These are phyloP conservation scores for Drosophila sp. DNA, from an alignment of 1,140 invertebrate species.

Conservation along the genomic window DNA sequence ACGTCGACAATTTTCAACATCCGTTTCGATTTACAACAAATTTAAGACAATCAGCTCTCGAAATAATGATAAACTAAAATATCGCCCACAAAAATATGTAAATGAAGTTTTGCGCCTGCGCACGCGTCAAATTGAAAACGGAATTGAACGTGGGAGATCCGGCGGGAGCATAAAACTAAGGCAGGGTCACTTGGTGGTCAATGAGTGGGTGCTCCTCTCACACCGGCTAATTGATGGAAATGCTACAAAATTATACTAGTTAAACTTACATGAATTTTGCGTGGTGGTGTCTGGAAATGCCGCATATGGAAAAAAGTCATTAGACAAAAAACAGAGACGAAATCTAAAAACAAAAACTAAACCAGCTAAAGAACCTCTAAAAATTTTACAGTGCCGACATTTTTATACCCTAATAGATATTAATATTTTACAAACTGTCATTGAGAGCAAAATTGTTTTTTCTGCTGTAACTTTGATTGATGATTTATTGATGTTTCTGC, in stretches of 20 bases:
- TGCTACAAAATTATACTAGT: conserved; percentile 31
- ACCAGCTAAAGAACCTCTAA: no score
- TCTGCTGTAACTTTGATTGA: no score
- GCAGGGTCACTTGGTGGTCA: conserved; percentile 19
- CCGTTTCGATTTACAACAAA: conserved; percentile 33
- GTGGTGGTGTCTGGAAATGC: conserved; percentile 42
- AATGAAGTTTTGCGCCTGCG: conserved; percentile 51
- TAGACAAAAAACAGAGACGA: conserved; percentile 12
- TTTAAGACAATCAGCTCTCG: conserved; percentile 20
- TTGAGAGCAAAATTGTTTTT: no score
- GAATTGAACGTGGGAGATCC: conserved; percentile 28
- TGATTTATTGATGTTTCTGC: no score
- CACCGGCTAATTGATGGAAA: conserved; percentile 18
- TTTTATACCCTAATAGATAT: neutral
- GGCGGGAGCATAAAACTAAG: conserved; percentile 12
- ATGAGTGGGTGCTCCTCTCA: conserved; percentile 14
- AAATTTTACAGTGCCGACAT: neutral
- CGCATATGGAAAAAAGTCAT: conserved; percentile 34
- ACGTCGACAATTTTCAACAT: conserved; percentile 15
- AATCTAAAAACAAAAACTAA: neutral
- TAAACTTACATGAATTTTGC: conserved; percentile 39
- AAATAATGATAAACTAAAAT: conserved; percentile 25
- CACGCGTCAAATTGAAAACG: conserved; percentile 38
- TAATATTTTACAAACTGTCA: no score
- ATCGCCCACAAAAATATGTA: conserved; percentile 43